A percentile compares a stretch with the other conserved stretches of the same genome.
Evolutionary conservation across 2,113 vertebrate species (phyloP).

Genomic region (Calyptommatus sinebrachiatus): DNA sequence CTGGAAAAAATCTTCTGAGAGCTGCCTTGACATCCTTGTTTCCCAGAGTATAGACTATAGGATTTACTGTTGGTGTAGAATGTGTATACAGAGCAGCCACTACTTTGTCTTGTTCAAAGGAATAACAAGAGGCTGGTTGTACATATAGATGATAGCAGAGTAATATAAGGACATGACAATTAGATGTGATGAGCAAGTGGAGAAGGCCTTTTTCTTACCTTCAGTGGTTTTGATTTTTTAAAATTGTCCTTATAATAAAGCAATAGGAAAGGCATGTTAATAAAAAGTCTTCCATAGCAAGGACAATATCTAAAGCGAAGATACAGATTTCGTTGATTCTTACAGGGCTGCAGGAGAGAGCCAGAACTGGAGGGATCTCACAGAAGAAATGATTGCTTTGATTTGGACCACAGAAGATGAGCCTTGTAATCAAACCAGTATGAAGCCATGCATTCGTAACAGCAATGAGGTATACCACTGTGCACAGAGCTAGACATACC

Average conservation of each 20-base stretch:
- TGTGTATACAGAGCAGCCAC: no score
- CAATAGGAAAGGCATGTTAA: conserved; percentile 57
- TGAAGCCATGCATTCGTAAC: conserved; percentile 52
- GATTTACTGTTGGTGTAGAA: no score
- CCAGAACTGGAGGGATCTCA: conserved; percentile 57
- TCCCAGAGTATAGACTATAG: no score
- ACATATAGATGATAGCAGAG: no score
- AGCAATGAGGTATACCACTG: conserved; percentile 39
- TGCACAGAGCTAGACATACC: conserved; percentile 36
- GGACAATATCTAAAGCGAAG: conserved; percentile 51
- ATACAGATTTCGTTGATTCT: conserved; percentile 54
- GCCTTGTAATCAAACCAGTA: conserved; percentile 54
- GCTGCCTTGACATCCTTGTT: no score
- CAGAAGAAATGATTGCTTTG: conserved; percentile 62
- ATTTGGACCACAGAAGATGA: conserved; percentile 58
- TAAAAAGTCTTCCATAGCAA: conserved; percentile 52
- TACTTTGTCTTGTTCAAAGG: no score
- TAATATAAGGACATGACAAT: no score
- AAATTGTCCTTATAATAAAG: conserved; percentile 51
- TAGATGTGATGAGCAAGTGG: no score
- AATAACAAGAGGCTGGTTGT: no score
- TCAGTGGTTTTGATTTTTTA: conserved; percentile 42
- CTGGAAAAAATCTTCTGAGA: no score
- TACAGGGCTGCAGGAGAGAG: conserved; percentile 56
- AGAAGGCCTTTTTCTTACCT: conserved; percentile 59